phyloP scores from a whole-genome alignment of 2,888 invertebrate species.

The Agrochola litura region DNA sequence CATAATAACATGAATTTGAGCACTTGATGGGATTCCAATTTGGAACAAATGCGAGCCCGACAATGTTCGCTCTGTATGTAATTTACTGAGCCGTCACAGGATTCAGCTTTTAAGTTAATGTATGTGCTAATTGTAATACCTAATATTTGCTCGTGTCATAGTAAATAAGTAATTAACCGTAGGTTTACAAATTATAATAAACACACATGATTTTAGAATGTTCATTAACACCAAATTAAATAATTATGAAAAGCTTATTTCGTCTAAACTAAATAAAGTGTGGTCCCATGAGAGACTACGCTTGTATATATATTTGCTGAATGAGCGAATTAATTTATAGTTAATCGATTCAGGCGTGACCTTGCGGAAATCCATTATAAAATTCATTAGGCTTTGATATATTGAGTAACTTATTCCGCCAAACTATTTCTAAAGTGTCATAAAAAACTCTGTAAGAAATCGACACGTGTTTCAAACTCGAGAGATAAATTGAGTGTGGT shows the following conservation, averaged over 20 bases:
- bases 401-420: too few species aligned
- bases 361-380: too few species aligned
- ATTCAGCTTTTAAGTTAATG: slow-evolving; percentile 35
- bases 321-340: slow-evolving; percentile 18
- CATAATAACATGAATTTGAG: slow-evolving; percentile 51
- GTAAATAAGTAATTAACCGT: slow-evolving; percentile 27
- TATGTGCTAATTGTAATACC: slow-evolving; percentile 11
- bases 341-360: too few species aligned
- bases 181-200: slow-evolving; percentile 13
- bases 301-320: background rate
- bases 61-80: slow-evolving; percentile 32
- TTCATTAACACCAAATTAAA: slow-evolving; percentile 13
- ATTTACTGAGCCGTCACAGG: slow-evolving; percentile 36
- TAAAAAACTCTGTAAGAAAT: too few species aligned
- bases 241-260: slow-evolving; percentile 9
- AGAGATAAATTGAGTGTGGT: too few species aligned
- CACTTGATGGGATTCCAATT: slow-evolving; percentile 57
- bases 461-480: too few species aligned
- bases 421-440: too few species aligned
- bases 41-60: slow-evolving; percentile 41
- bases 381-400: too few species aligned
- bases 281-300: background rate
- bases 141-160: slow-evolving; percentile 27
- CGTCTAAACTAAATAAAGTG: slow-evolving; percentile 18
- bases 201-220: slow-evolving; percentile 4